Base-by-base conservation (phyloP, 1,140 invertebrate species). In the Dryas iulia region DNA sequence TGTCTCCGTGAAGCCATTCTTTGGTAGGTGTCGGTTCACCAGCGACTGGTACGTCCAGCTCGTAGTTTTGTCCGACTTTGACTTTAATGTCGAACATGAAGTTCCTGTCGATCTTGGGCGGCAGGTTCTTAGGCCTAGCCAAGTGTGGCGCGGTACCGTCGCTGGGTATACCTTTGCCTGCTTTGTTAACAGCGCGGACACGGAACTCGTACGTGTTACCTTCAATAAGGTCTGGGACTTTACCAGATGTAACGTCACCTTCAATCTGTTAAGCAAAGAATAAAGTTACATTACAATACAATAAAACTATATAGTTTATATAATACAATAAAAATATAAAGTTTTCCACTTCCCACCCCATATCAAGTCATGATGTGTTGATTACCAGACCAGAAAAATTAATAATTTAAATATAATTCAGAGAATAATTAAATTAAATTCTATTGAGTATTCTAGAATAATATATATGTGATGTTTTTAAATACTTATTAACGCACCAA, bases 1-100 rank as follows among this genome's bases (percentile, higher is more conserved):
- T 95, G 12, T 96, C 98, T 74, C 97, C 97, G 59, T 98, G 93
- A 2, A 94, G 94, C 98, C 98, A 99, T 92, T 97, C 96, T 79
- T 99, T 99, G 21, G 93, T 95, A 74, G 99, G 98, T 67, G 97
- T 96, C 0, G 98, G 98, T 89, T 99, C 98, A 30, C 98, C 99
- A 74, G 93, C 95, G 28, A 99, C 98, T 18, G 98, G 98, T 2
- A 99, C 97, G 82, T 98, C 96, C 74, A 99, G 96, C 83, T 98
- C 97, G 88, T 99, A 98, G 86, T 96, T 96, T 84, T 97, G 96
- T 52, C 99, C 98, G 35, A 97, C 98, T 72, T 96, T 95, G 57
- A 98, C 95, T 81, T 98, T 98, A 74, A 99, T 96, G 85, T 99
- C 97, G 61, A 96, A 92, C 94, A 99, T 96, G 70, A 97, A 97